A percentile compares a stretch with the other conserved stretches of the same genome.
These are phyloP conservation scores for Glaucopsyche alexis DNA, from an alignment of 2,888 invertebrate genomes.

Conservation along the genomic window DNA sequence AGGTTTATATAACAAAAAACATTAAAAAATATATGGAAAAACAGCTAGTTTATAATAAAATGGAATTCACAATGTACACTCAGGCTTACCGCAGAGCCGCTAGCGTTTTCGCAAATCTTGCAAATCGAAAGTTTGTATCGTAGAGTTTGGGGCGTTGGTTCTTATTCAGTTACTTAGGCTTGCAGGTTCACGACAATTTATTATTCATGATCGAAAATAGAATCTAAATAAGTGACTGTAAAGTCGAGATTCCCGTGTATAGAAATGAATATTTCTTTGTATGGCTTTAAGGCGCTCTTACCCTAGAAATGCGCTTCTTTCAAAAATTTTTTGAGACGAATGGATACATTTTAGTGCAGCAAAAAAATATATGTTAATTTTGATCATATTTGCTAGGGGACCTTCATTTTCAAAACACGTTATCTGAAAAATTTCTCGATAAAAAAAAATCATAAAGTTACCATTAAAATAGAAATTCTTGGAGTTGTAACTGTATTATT, in stretches of 20 bases:
- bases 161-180: conserved; percentile 71
- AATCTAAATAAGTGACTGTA: not conserved
- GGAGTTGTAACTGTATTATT: too few relatives aligned
- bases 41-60: not conserved
- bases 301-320: too few relatives aligned
- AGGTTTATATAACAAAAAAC: too few relatives aligned
- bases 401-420: too few relatives aligned
- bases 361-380: too few relatives aligned
- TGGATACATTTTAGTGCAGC: too few relatives aligned
- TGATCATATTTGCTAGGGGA: too few relatives aligned
- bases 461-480: too few relatives aligned
- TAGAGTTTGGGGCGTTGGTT: conserved; percentile 58
- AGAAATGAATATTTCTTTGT: conserved; percentile 12
- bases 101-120: conserved; percentile 70
- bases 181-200: conserved; percentile 38
- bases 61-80: conserved; percentile 32
- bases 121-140: conserved; percentile 69
- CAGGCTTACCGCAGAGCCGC: conserved; percentile 42
- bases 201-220: conserved; percentile 17
- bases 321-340: too few relatives aligned
- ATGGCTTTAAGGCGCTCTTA: conserved; percentile 25
- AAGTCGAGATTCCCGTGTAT: not conserved
- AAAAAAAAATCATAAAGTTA: too few relatives aligned
- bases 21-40: too few relatives aligned
- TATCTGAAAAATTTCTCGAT: too few relatives aligned